Evolutionary conservation across 1,140 invertebrate genomes (phyloP), one percentile per base, ranked within the genome.

Genomic region (Pogonomyrmex barbatus): DNA sequence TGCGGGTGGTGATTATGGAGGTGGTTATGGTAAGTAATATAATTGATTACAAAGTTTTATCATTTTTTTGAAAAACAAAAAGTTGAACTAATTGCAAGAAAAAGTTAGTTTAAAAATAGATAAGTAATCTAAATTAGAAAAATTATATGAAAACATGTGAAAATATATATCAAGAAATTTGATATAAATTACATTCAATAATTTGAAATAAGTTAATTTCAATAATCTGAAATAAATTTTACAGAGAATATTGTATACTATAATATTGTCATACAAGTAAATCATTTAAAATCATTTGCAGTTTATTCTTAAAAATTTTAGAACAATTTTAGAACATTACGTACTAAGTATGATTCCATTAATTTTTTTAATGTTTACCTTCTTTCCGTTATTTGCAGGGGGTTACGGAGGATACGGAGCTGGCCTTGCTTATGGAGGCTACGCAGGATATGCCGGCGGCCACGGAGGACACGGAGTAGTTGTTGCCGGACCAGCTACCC

Each of bases 391-490:
- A 62, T 42, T 30, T 5, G n/a, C 50, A 71, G 83, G 86, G 17
- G 52, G 89, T 12, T 89, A 93, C 71, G 91, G 56, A 6, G 91
- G 87, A 17, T 91, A 92, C 8, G 76, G 70, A 0, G 86, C 87
- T 85, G 85, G 42, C 50, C 68, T 54, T 12, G 83, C 67, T 30
- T 75, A 58, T 5, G 87, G 24, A 24, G 24, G 87, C 12, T 87
- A 93, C 47, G 90, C 60, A 14, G 90, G 86, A 10, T 89, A 91
- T 1, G 89, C 77, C 0, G 87, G 87, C 60, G 77, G 89, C 70
- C 87, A 86, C 42, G 92, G 87, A 0, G 90, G 89, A 36, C 92
- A 93, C 58, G 93, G 93, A 6, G 91, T 82, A 0, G 87, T 94
- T 1, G 50, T 89, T 45, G 88, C 91, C 6, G 93, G 90, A 56